A percentile compares a stretch with the other conserved stretches of the same genome.
Evolutionary conservation across 2,113 vertebrate species (phyloP).

Genomic region (Lipophrys pholis): DNA sequence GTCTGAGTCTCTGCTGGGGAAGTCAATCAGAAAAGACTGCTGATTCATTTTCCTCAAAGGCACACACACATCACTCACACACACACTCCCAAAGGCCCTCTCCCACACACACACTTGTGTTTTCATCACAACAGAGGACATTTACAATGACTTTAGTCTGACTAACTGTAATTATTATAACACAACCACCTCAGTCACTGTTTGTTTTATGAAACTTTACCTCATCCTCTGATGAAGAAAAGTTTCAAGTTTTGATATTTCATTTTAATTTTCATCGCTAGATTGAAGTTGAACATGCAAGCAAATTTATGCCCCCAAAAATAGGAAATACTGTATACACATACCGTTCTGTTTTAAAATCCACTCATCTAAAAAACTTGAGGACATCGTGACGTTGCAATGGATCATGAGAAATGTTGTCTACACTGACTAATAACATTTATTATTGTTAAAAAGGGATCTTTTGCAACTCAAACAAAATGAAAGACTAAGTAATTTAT

Average conservation of each 20-base stretch:
- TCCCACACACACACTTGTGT: background rate
- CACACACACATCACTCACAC: background rate
- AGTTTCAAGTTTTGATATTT: too few relatives aligned
- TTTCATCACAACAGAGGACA: conserved; percentile 3
- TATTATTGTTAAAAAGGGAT: too few relatives aligned
- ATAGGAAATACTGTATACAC: background rate
- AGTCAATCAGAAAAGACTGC: conserved; percentile 50
- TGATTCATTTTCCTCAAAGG: conserved; percentile 51
- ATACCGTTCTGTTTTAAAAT: background rate
- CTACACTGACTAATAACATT: too few relatives aligned
- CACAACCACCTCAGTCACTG: background rate
- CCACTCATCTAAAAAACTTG: background rate
- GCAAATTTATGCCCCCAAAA: background rate
- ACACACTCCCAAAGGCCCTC: background rate
- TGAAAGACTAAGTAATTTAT: too few relatives aligned
- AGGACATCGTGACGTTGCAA: too few relatives aligned
- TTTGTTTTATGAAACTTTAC: background rate
- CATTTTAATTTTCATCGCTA: too few relatives aligned
- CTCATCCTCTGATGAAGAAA: background rate
- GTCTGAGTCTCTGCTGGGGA: conserved; percentile 14
- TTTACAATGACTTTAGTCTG: background rate
- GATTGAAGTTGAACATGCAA: background rate
- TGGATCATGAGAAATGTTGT: too few relatives aligned
- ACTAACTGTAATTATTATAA: background rate
- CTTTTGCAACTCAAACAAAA: too few relatives aligned